Evolutionary conservation across 1,140 invertebrate genomes (phyloP), one percentile per base, ranked within the genome.

Genomic region (Argopecten irradians): DNA sequence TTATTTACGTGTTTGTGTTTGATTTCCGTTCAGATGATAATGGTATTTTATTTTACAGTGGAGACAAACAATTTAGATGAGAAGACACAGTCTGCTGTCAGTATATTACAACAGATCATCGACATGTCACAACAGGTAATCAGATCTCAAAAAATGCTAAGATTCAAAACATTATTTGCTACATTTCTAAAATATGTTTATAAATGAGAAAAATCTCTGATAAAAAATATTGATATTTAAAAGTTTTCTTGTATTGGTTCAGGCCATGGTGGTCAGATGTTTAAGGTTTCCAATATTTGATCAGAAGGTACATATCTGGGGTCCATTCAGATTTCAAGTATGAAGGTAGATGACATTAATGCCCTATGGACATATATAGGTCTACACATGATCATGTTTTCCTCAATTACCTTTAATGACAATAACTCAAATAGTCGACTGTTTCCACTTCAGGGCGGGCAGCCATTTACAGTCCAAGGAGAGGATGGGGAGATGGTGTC

Each of bases 81-180:
- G 88, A 94, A 94, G 87, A 93, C 94, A 9, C 92, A 91, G 19
- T 94, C 94, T 83, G 94, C 94, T 34, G 94, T 94, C 5, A 94
- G 90, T 71, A 92, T 95, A n/a, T 87, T 95, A 33, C 93, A 95
- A 86, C 94, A 95, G 88, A 93, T 95, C 43, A 94, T 95, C 83
- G 92, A 91, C 55, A 93, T 95, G 93, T 92, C 92, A 32, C 92
- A 93, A 85, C 92, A 93, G 91, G 93, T 93, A 86, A 86, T 32
- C 28, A 9, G 71, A 14, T 35, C 34, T 85, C 84, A 90, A 34
- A 32, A 39, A 35, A 33, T 82, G 22, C 34, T 85, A 71, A 33
- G 22, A 9, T 16, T 89, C 14, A 86, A 14, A 5, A n/a, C n/a
- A n/a, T n/a, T n/a, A n/a, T n/a, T n/a, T n/a, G n/a, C n/a, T n/a